Evolutionary conservation across 1,140 invertebrate species (phyloP).

Genomic region (Homarus americanus): DNA sequence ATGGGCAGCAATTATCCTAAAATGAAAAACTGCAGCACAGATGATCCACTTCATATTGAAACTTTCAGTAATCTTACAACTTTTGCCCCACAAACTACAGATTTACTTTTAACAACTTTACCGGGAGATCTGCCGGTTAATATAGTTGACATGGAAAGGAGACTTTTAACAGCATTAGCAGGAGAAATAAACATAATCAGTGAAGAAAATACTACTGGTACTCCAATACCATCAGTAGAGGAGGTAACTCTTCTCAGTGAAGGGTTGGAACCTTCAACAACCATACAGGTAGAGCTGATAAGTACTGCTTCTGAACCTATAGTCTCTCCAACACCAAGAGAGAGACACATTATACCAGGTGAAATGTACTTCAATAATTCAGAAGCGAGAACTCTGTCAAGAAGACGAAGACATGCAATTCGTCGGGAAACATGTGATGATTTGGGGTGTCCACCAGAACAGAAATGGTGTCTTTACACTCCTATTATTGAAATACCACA

Average conservation of each 20-base stretch:
- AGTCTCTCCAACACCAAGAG: background rate
- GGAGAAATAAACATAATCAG: background rate
- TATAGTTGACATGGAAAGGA: background rate
- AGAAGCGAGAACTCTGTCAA: background rate
- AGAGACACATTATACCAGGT: background rate
- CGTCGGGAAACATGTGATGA: constrained; percentile 43
- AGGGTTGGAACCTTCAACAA: background rate
- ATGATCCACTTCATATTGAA: background rate
- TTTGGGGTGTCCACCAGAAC: constrained; percentile 66
- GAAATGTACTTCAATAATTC: background rate
- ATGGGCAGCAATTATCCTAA: constrained; percentile 66
- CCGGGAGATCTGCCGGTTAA: background rate
- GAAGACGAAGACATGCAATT: constrained; percentile 24
- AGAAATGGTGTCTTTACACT: constrained; percentile 73
- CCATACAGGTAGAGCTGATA: background rate
- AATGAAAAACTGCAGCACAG: constrained; percentile 67
- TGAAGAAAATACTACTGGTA: background rate
- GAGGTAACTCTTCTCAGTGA: background rate
- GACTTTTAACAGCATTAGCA: background rate
- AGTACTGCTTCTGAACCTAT: background rate
- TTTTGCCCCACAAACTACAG: background rate
- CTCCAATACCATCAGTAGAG: background rate
- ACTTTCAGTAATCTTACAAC: background rate
- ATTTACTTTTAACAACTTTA: background rate
- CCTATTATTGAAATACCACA: constrained; percentile 72